Conservation (phyloP, 2,888 invertebrate species). For the Habrosyne pyritoides region DNA sequence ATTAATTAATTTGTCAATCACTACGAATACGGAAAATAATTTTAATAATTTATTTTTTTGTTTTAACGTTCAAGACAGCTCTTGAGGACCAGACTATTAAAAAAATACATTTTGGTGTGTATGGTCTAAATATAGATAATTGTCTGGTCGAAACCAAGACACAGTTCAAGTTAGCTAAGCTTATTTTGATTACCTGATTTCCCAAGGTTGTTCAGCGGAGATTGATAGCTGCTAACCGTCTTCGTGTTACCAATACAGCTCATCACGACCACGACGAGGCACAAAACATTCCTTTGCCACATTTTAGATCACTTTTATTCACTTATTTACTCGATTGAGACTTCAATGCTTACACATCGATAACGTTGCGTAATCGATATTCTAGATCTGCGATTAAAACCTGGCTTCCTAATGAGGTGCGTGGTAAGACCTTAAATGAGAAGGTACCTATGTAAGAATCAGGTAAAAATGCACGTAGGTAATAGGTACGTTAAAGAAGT, state of each 20-base stretch:
- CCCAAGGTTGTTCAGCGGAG: constrained; percentile 49
- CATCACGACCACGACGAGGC: constrained; percentile 56
- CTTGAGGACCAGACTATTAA: too few species aligned
- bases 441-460: neutral
- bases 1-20: too few species aligned
- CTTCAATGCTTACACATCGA: constrained; percentile 21
- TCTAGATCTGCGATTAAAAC: neutral
- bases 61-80: too few species aligned
- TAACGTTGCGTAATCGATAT: constrained; percentile 11
- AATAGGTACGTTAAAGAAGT: too few species aligned
- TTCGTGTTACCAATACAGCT: constrained; percentile 63
- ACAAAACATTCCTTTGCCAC: constrained; percentile 57
- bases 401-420: neutral
- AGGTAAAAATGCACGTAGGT: neutral
- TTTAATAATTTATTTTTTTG: too few species aligned
- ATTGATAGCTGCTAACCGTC: constrained; percentile 59
- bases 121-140: too few species aligned
- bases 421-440: neutral
- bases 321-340: constrained; percentile 11
- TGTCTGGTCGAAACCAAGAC: too few species aligned
- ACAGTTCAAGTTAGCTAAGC: too few species aligned
- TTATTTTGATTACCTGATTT: constrained; percentile 68
- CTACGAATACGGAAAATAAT: too few species aligned
- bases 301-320: constrained; percentile 42
- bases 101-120: too few species aligned